phyloP scores from a whole-genome alignment of 2,797 vertebrate genomes.

The Chloroceryle amazona region DNA sequence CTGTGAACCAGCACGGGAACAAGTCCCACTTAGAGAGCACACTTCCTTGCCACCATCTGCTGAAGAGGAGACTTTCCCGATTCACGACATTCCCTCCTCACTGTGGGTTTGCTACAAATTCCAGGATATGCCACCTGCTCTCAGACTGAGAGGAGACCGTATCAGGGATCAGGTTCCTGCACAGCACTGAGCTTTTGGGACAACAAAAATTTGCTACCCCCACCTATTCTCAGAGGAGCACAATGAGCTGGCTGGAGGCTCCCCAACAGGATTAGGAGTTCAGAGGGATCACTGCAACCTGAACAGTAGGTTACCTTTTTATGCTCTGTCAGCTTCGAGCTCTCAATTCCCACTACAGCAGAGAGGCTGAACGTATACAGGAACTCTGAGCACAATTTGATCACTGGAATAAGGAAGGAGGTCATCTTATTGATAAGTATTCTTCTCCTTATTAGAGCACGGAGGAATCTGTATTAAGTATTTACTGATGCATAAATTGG shows the following conservation, averaged over 20 bases:
- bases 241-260: not conserved
- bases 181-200: not conserved
- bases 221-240: not conserved
- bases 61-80: not conserved
- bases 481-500: not conserved
- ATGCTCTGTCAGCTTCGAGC: not conserved
- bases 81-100: not conserved
- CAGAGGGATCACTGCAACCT: not conserved
- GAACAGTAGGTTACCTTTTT: constrained; percentile 22
- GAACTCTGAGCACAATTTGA: not conserved
- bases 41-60: not conserved
- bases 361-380: not conserved
- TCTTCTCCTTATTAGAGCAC: not conserved
- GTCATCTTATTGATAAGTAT: not conserved
- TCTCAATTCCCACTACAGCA: not conserved
- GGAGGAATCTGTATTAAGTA: not conserved
- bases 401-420: not conserved
- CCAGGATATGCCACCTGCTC: not conserved
- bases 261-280: not conserved
- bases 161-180: not conserved
- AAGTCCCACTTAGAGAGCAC: not conserved
- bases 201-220: not conserved
- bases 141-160: not conserved
- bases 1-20: not conserved
- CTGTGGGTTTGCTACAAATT: not conserved